Base-by-base conservation (phyloP, 2,888 invertebrate genomes). In the Boloria euphrosyne region DNA sequence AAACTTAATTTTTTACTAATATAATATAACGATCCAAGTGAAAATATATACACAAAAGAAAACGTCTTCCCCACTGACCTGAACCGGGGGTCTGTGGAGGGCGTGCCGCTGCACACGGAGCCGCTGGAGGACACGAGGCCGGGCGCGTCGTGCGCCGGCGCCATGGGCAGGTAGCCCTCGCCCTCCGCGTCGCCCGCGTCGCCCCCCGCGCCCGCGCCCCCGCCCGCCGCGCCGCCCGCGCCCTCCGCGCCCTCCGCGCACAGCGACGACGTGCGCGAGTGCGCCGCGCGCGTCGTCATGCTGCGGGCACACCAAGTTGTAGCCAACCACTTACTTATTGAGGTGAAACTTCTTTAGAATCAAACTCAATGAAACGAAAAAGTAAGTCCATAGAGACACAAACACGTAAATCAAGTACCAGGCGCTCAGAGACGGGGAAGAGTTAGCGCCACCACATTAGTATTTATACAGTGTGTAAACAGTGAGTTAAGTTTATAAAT, bases 91-190 rank as follows among this genome's bases (percentile, higher is more conserved):
- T 96, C 96, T 0, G 96, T 96, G 55, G 96, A 96, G n/a, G 97
- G 97, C 13, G 96, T 97, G 50, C 96, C 96, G 65, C 95, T 96
- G 59, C 95, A 95, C 18, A 95, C 94, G 57, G 96, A 96, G 74
- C 95, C 95, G 74, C 94, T 94, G 38, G 94, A 95, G 46, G 86
- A 75, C 43, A 83, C 80, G 2, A 83, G 82, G 17, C 76, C 78
- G 68, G 75, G 71, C 38, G 75, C 74, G 54, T 85, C 86, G 69
- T 80, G 83, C 0, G 80, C 80, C 7, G 95, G 94, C n/a, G 93
- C 93, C 95, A 95, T 96, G 63, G 94, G 94, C 68, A 96, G 93
- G 84, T 95, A 95, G 46, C 94, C 94, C 67, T 92, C 93, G 70
- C 84, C 74, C 75, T 75, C 18, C 62, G 69, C 74, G 54, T 62